These are phyloP conservation scores for Casuarius casuarius DNA, from an alignment of 2,113 vertebrate species.

Conservation along the genomic window DNA sequence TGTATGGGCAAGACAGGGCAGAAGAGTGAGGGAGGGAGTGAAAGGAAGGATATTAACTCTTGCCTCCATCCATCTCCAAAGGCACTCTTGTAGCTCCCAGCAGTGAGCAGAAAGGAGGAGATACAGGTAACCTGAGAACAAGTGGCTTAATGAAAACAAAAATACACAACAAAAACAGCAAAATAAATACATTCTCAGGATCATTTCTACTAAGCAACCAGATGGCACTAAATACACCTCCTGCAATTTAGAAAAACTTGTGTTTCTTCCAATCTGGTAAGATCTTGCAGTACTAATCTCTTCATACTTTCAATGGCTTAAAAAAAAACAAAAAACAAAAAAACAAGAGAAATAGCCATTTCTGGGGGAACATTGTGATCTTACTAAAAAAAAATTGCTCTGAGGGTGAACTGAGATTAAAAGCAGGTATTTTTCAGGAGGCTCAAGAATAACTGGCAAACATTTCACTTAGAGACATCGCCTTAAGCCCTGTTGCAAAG, in stretches of 20 bases:
- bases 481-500: background rate
- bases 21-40: background rate
- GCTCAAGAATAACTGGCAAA: background rate
- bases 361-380: background rate
- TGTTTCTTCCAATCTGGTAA: background rate
- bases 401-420: background rate
- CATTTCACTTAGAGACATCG: slow-evolving; percentile 1
- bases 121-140: background rate
- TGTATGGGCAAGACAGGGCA: background rate
- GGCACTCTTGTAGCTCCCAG: background rate
- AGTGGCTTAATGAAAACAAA: background rate
- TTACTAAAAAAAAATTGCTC: background rate
- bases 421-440: slow-evolving; percentile 11
- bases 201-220: background rate
- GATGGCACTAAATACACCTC: background rate
- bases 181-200: background rate
- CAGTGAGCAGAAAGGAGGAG: background rate
- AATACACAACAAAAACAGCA: fast-evolving
- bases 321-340: background rate
- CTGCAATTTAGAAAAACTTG: background rate
- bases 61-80: background rate
- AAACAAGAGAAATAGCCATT: background rate
- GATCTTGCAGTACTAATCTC: background rate
- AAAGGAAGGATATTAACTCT: background rate
- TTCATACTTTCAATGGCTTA: background rate